Evolutionary conservation across 1,140 invertebrate species (phyloP).

Genomic region (Hyles vespertilio): DNA sequence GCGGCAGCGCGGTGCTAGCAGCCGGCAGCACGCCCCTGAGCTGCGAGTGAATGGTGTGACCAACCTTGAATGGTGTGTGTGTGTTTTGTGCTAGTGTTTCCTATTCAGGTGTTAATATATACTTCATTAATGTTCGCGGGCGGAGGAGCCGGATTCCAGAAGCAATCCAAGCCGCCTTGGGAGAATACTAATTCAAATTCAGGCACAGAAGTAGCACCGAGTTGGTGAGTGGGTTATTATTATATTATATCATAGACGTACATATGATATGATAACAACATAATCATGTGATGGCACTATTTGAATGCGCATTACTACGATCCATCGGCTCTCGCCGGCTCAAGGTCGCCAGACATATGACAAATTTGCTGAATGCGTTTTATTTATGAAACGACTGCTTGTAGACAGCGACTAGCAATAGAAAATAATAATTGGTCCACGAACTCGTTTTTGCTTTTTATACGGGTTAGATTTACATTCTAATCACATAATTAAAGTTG

Average conservation of each 20-base stretch:
- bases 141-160: slow-evolving; percentile 62
- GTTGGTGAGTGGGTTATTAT: slow-evolving; percentile 41
- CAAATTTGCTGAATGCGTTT: neutral
- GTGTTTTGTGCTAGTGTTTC: slow-evolving; percentile 21
- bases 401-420: too few relatives aligned
- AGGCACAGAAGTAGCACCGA: slow-evolving; percentile 40
- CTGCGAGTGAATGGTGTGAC: slow-evolving; percentile 6
- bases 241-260: neutral
- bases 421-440: too few relatives aligned
- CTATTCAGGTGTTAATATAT: slow-evolving; percentile 17
- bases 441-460: too few relatives aligned
- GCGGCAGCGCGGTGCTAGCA: too few relatives aligned
- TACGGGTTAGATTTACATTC: too few relatives aligned
- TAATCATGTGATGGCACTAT: neutral
- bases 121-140: slow-evolving; percentile 55
- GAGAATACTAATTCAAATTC: slow-evolving; percentile 38
- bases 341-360: neutral
- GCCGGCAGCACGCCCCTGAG: neutral
- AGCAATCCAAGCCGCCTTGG: slow-evolving; percentile 67
- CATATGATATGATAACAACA: neutral
- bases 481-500: too few relatives aligned
- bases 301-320: neutral
- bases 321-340: too few relatives aligned
- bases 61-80: slow-evolving; percentile 14
- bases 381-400: neutral